Evolutionary conservation across 1,140 invertebrate species (phyloP).

Genomic region (Tetramorium alpestre): DNA sequence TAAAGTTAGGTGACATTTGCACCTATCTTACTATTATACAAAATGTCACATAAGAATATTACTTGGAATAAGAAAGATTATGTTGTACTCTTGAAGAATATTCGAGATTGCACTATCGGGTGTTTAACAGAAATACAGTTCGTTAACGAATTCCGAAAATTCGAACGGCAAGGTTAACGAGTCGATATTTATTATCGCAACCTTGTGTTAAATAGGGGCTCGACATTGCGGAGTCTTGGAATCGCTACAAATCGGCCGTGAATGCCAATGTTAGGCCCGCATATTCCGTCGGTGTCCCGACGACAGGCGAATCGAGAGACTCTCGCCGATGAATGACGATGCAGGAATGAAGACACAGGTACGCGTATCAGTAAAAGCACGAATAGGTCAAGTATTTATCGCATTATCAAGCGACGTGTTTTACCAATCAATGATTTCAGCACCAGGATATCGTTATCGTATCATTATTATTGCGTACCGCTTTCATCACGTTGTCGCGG

Average conservation of each 20-base stretch:
- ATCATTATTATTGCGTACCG: background rate
- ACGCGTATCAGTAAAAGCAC: background rate
- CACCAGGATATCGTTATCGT: background rate
- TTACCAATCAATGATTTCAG: background rate
- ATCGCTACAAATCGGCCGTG: constrained; percentile 58
- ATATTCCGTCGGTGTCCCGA: constrained; percentile 40
- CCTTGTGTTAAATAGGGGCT: constrained; percentile 54
- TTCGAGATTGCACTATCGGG: background rate
- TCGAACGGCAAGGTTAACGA: background rate
- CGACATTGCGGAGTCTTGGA: constrained; percentile 74
- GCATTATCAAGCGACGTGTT: background rate
- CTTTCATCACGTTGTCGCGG: background rate
- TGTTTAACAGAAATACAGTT: background rate
- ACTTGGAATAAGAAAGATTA: background rate
- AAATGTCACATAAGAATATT: background rate
- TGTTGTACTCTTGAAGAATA: too few species aligned
- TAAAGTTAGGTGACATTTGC: too few species aligned
- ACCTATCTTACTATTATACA: too few species aligned
- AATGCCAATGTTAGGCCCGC: constrained; percentile 75
- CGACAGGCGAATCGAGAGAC: background rate
- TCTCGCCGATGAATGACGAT: constrained; percentile 30
- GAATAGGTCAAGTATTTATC: background rate
- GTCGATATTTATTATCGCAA: constrained; percentile 31
- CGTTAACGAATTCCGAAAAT: constrained; percentile 24
- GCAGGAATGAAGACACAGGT: constrained; percentile 37